Percentiles rank a stretch among this genome's conserved stretches.
phyloP scores from a whole-genome alignment of 2,113 vertebrate species.

The Apeltes quadracus region DNA sequence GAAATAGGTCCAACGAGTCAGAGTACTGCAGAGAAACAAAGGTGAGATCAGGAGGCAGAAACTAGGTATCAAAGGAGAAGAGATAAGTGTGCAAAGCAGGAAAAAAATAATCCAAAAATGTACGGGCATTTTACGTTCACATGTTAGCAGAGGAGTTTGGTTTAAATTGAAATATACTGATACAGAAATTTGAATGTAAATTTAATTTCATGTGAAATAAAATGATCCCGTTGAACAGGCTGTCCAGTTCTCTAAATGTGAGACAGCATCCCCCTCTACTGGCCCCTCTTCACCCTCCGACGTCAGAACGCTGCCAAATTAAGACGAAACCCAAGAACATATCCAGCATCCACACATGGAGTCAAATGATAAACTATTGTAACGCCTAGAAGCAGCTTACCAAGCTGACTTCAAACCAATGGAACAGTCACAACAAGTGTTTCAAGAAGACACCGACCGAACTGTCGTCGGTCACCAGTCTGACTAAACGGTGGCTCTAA shows the following conservation, averaged over 20 bases:
- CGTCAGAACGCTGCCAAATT: background rate
- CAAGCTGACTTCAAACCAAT: background rate
- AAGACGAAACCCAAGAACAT: background rate
- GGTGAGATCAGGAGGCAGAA: background rate
- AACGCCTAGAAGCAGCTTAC: background rate
- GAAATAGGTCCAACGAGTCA: constrained; percentile 42
- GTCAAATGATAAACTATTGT: background rate
- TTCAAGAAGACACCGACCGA: no score
- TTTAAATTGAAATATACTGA: no score
- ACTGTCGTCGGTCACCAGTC: no score
- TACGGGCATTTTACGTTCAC: no score
- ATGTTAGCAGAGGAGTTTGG: no score
- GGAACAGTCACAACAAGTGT: no score
- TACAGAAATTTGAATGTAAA: no score
- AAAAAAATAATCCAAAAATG: no score
- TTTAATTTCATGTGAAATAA: no score
- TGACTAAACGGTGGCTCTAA: no score
- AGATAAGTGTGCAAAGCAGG: background rate
- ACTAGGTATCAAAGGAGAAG: background rate
- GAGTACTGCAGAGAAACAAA: background rate
- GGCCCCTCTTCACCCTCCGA: constrained; percentile 8
- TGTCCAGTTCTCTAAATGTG: constrained; percentile 9
- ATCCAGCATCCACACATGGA: no score
- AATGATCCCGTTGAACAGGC: background rate
- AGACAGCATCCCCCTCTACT: constrained; percentile 56